Percentiles rank a stretch among this genome's conserved stretches.
Conservation (phyloP, 2,797 vertebrate genomes). For the Somateria mollissima region DNA sequence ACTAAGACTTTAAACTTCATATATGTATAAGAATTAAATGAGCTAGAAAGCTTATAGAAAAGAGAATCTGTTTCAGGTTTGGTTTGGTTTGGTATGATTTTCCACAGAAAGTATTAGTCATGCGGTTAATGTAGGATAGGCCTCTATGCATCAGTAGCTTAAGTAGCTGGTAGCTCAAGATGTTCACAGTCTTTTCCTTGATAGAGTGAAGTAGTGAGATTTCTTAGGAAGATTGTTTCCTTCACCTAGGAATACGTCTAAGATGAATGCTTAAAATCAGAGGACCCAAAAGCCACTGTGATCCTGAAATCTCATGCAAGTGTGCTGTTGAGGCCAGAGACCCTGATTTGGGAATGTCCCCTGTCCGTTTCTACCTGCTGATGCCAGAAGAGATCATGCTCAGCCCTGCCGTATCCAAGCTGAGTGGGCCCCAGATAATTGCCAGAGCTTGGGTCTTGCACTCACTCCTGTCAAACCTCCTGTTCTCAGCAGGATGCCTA, state of each 20-base stretch:
- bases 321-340: background rate
- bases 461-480: accelerated
- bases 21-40: background rate
- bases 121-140: background rate
- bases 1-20: background rate
- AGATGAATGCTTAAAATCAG: background rate
- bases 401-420: accelerated
- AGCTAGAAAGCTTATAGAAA: background rate
- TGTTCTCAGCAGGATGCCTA: background rate
- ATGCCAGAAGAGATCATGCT: background rate
- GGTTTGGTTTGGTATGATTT: background rate
- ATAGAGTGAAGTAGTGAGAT: background rate
- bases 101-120: background rate
- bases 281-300: background rate
- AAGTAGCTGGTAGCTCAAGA: no score
- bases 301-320: background rate
- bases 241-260: background rate
- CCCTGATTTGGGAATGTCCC: background rate
- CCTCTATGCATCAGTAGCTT: background rate
- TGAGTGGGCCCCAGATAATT: accelerated
- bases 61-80: background rate
- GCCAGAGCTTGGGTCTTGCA: background rate
- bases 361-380: accelerated
- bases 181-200: accelerated
- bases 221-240: background rate